phyloP scores from a whole-genome alignment of 2,797 vertebrate species.

The Premnoplex brunnescens region DNA sequence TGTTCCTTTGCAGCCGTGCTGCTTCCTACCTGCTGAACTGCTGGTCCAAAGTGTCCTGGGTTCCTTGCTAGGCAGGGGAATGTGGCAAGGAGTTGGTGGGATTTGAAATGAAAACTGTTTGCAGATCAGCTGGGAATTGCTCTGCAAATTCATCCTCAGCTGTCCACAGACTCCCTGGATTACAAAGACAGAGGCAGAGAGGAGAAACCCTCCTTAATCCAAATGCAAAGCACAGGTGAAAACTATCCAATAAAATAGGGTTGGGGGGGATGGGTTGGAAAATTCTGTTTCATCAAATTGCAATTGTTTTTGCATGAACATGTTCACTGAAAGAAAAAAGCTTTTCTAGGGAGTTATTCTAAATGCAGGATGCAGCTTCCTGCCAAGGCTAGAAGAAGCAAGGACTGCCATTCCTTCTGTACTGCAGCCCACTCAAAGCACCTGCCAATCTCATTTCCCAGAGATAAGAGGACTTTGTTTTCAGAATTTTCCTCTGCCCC shows the following conservation, averaged over 20 bases:
- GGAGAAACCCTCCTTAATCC: constrained; percentile 42
- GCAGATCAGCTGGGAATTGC: constrained; percentile 31
- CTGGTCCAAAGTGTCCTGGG: not conserved
- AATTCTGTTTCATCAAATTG: not conserved
- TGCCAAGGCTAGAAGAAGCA: not conserved
- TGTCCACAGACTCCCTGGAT: not conserved
- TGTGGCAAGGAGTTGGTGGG: not conserved
- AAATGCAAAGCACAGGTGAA: not conserved
- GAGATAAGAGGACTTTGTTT: not conserved
- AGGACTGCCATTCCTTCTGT: not conserved
- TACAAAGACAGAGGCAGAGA: not conserved
- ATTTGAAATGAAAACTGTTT: constrained; percentile 52
- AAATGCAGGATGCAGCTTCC: not conserved
- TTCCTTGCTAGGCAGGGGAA: not conserved
- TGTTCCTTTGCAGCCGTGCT: not conserved
- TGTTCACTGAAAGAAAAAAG: not conserved
- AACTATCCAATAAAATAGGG: not conserved
- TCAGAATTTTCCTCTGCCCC: not conserved
- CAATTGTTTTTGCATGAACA: not conserved
- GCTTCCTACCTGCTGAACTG: not conserved
- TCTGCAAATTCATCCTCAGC: constrained; percentile 4
- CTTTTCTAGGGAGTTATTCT: not conserved
- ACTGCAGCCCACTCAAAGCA: not conserved
- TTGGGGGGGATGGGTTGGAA: not conserved
- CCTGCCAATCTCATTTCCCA: not conserved